A percentile compares a stretch with the other conserved stretches of the same genome.
phyloP scores from a whole-genome alignment of 2,797 vertebrate species.

The Oreonectes daqikongensis region DNA sequence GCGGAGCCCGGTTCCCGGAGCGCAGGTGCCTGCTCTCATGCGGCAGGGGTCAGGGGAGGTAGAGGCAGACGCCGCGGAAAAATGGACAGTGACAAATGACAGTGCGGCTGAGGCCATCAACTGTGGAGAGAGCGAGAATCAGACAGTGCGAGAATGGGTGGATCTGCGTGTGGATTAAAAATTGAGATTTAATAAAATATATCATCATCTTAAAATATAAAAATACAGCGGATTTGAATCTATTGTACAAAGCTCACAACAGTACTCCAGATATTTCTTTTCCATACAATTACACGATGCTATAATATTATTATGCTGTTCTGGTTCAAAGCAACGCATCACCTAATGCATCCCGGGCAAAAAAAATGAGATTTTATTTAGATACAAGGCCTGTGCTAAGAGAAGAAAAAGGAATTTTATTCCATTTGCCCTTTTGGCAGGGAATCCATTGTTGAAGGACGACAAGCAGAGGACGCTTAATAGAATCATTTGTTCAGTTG shows the following conservation, averaged over 20 bases:
- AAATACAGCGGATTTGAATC: too few species aligned
- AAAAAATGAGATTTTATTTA: constrained; percentile 57
- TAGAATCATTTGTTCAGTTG: constrained; percentile 58
- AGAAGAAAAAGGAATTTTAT: constrained; percentile 51
- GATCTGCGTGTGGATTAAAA: constrained; percentile 1
- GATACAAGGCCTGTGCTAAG: constrained; percentile 53
- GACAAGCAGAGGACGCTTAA: constrained; percentile 53
- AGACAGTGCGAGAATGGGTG: neutral
- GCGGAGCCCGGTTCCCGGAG: neutral
- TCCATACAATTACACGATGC: constrained; percentile 43
- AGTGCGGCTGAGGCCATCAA: constrained; percentile 29
- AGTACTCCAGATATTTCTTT: constrained; percentile 32
- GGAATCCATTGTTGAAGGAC: constrained; percentile 54
- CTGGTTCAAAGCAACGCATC: constrained; percentile 46
- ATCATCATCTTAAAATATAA: too few species aligned
- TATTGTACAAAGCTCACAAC: neutral
- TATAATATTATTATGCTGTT: constrained; percentile 43
- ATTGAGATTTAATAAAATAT: neutral
- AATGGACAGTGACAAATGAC: constrained; percentile 57
- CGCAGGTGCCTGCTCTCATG: constrained; percentile 23
- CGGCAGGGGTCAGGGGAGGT: constrained; percentile 29
- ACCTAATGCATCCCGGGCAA: constrained; percentile 45
- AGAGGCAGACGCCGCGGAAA: constrained; percentile 31
- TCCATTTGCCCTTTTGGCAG: constrained; percentile 57
- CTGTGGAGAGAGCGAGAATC: constrained; percentile 20